Conservation (phyloP, 2,113 vertebrate genomes). For the Brachyhypopomus occidentalis region DNA sequence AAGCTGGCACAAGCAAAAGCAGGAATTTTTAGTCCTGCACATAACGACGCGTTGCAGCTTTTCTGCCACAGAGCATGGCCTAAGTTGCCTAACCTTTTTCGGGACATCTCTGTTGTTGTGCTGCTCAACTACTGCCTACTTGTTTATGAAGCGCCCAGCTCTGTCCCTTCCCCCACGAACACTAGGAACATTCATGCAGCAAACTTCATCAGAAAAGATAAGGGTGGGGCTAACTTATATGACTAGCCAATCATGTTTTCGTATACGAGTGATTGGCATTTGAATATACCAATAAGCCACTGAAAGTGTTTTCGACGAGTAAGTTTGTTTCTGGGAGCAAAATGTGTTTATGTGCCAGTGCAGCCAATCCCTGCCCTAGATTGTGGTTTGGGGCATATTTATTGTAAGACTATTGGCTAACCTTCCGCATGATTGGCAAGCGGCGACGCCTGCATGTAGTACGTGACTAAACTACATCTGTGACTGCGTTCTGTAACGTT, state of each 20-base stretch:
- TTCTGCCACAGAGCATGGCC: slow-evolving; percentile 49
- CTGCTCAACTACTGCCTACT: neutral
- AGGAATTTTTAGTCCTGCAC: slow-evolving; percentile 32
- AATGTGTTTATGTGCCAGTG: slow-evolving; percentile 42
- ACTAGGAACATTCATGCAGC: slow-evolving; percentile 14
- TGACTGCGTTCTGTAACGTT: neutral
- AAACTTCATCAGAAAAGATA: slow-evolving; percentile 9
- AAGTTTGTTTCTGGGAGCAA: neutral
- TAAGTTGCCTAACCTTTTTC: slow-evolving; percentile 32
- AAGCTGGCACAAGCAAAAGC: slow-evolving; percentile 42
- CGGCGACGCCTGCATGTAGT: slow-evolving; percentile 47
- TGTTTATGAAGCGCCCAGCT: slow-evolving; percentile 7
- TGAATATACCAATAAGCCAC: slow-evolving; percentile 26
- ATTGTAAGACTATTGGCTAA: slow-evolving; percentile 42
- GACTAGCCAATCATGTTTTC: slow-evolving; percentile 42
- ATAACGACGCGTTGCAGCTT: slow-evolving; percentile 4
- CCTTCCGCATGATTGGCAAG: slow-evolving; percentile 2
- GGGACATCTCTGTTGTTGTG: slow-evolving; percentile 42
- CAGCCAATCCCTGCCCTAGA: slow-evolving; percentile 49
- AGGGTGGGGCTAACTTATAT: neutral
- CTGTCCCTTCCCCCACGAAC: neutral
- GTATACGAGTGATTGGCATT: slow-evolving; percentile 15
- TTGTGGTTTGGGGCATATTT: slow-evolving; percentile 6
- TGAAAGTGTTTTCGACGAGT: neutral
- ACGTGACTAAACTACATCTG: slow-evolving; percentile 50